Conservation (phyloP, 1,140 invertebrate genomes). For the Thaumatotibia leucotreta region DNA sequence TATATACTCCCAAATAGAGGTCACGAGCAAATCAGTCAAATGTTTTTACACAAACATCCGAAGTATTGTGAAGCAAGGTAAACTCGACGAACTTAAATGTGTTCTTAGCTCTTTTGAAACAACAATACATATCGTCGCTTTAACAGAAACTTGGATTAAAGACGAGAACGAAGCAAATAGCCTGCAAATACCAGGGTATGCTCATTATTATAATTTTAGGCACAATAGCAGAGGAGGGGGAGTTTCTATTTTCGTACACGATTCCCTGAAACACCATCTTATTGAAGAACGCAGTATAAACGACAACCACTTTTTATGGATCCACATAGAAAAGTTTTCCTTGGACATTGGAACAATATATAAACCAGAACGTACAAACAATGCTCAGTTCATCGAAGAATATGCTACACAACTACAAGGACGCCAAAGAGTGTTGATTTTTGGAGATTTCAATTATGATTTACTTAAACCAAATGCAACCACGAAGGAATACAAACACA, state of each 20-base stretch:
- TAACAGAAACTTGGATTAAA: neutral
- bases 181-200: neutral
- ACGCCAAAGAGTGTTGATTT: neutral
- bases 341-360: neutral
- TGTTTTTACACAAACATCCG: neutral
- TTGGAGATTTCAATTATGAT: neutral
- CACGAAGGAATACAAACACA: neutral
- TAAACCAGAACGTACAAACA: neutral
- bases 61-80: neutral
- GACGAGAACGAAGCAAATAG: neutral
- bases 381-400: neutral
- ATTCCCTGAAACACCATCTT: neutral
- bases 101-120: neutral
- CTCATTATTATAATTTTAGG: neutral
- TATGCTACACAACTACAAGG: neutral
- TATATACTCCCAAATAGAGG: neutral
- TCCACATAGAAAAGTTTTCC: neutral
- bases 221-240: neutral
- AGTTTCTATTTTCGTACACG: neutral
- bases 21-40: neutral
- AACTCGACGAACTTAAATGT: neutral
- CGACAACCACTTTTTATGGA: neutral
- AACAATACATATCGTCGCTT: neutral
- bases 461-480: neutral
- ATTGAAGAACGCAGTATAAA: neutral